A percentile compares a stretch with the other conserved stretches of the same genome.
Evolutionary conservation across 2,113 vertebrate species (phyloP).

Genomic region (Spea bombifrons): DNA sequence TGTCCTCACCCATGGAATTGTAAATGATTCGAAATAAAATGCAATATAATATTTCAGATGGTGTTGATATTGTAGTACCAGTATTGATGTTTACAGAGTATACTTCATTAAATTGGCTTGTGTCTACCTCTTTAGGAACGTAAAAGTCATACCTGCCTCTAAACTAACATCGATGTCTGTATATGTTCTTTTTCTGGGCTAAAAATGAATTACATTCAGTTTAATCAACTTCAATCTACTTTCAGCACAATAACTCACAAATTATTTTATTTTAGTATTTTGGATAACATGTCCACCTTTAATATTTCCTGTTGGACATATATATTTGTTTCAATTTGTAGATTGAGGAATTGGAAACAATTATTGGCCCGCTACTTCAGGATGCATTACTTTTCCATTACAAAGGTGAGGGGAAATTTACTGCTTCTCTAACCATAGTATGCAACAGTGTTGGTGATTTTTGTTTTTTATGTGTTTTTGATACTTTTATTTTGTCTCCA

Average conservation of each 20-base stretch:
- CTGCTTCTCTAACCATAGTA: not conserved
- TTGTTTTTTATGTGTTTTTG: not conserved
- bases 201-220: no score
- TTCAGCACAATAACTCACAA: not conserved
- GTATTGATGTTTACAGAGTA: no score
- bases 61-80: no score
- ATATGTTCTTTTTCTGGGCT: no score
- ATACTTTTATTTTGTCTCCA: not conserved
- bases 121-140: not conserved
- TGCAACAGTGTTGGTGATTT: not conserved
- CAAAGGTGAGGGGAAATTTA: not conserved
- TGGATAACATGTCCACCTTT: not conserved
- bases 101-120: no score
- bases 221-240: not conserved
- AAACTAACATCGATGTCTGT: not conserved
- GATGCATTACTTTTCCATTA: constrained; percentile 6
- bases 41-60: no score
- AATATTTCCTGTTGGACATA: no score
- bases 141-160: not conserved
- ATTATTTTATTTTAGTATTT: not conserved
- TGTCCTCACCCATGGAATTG: no score
- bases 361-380: not conserved
- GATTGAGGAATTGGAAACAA: not conserved
- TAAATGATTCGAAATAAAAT: no score
- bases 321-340: not conserved